Evolutionary conservation across 2,113 vertebrate genomes (phyloP), one percentile per base, ranked within the genome.

Genomic region (Morone chrysops): DNA sequence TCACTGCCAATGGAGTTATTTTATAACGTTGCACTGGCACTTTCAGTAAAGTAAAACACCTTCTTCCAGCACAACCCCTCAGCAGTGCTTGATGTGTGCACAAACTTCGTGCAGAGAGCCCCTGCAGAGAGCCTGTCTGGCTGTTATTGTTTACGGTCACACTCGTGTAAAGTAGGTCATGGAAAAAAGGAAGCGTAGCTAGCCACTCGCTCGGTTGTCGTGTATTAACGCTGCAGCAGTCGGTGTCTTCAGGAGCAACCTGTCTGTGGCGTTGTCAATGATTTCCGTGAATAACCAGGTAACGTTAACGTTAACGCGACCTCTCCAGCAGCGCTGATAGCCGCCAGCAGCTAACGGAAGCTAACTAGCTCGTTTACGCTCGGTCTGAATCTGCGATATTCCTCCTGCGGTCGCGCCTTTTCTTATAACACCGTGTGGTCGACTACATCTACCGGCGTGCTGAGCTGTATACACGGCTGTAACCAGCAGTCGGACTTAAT

Each of bases 71-170:
- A 0, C 45, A 14, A 3, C 70, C 40, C 41, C 6, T 6, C 8
- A 11, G 47, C 68, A 57, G 41, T 65, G 0, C 56, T 4, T 66
- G 11, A 1, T 60, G 25, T 45, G 54, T 5, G 1, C 4, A 3
- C 43, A 70, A 85, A 75, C 79, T 57, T 70, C 22, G 22, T 4
- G 50, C 63, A 36, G 66, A 2, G 43, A 38, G 69, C 63, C 62
- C 45, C 60, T 17, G n/a, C 48, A 22, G 45, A 13, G 50, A 31
- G 62, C 5, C 51, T 10, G 70, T 31, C 53, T 69, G 79, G 6
- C 68, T 84, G 80, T 88, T 84, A 66, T 88, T 93, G 91, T 91
- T 92, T 90, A 87, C 85, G 53, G 40, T 81, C 84, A 62, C n/a
- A 38, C 80, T 60, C 1, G n/a, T 47, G 50, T 40, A 82, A 91